Evolutionary conservation across 2,797 vertebrate genomes (phyloP).

Genomic region (Psittacula echo): DNA sequence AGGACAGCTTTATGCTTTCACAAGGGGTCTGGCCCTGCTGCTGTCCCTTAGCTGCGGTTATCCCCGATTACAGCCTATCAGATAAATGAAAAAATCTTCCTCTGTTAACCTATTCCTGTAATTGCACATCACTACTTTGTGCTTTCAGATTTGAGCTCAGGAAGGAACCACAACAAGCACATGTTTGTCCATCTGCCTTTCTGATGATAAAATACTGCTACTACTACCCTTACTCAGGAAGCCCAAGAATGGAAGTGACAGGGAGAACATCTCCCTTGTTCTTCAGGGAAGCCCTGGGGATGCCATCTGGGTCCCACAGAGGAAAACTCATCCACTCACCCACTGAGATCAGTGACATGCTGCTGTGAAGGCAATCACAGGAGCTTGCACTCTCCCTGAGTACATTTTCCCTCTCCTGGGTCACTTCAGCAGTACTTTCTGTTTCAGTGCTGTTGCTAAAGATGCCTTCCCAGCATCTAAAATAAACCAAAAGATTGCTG

Average conservation of each 20-base stretch:
- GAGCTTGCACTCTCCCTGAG: too few relatives aligned
- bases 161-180: background rate
- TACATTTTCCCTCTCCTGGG: background rate
- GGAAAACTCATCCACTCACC: background rate
- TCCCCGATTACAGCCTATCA: fast-evolving
- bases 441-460: background rate
- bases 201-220: background rate
- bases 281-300: background rate
- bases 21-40: fast-evolving
- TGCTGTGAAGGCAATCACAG: background rate
- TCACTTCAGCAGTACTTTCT: background rate
- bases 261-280: background rate
- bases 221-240: background rate
- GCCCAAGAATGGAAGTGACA: background rate
- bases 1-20: background rate
- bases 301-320: background rate
- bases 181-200: background rate
- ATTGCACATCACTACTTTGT: background rate
- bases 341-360: too few relatives aligned
- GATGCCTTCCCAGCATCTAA: background rate
- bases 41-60: background rate
- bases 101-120: background rate
- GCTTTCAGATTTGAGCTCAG: background rate
- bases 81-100: background rate
- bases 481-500: background rate